Base-by-base conservation (phyloP, 2,113 vertebrate species). In the Leucoraja erinaceus region DNA sequence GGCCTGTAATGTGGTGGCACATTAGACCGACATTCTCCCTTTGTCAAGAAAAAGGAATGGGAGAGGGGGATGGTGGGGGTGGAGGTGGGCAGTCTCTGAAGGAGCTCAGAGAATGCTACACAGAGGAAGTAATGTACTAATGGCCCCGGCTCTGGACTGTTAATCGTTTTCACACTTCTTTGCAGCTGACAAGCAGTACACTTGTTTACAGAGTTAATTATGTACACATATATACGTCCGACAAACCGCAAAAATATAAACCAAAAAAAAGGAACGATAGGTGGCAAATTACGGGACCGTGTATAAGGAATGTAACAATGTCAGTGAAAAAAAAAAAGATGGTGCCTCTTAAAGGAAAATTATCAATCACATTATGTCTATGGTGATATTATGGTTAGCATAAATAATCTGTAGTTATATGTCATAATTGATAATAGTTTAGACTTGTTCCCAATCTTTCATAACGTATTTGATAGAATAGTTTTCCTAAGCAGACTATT, bases 1-100 rank as follows among this genome's bases (percentile, higher is more conserved):
- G 96, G 97, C 97, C 96, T 95, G 94, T 28, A 98, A 99, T 98
- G 97, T 98, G 97, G 97, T 98, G 98, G 97, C 97, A 98, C 98
- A 98, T 97, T 97, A 98, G 98, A 98, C 97, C 98, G 97, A 98
- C 97, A 96, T 97, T 97, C 98, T 98, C 97, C 97, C 98, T 97
- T 98, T 97, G 96, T 98, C 97, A 97, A 97, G 97, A 95, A 94
- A 97, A 95, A 97, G 97, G 97, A 33, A 22, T 25, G 22, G 81
- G 28, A 54, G 56, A 5, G 84, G 59, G 25, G 56, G 38, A n/a
- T 47, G 47, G 38, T 47, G 47, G 81, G 18, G 22, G 81, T 47
- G 18, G 56, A 9, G 25, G 83, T 7, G n/a, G 79, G 61, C 94
- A 97, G 96, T 98, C 97, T 97, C 98, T 93, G 91, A 97, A 98